Conservation (phyloP, 2,797 vertebrate species). For the Chiloscyllium punctatum region DNA sequence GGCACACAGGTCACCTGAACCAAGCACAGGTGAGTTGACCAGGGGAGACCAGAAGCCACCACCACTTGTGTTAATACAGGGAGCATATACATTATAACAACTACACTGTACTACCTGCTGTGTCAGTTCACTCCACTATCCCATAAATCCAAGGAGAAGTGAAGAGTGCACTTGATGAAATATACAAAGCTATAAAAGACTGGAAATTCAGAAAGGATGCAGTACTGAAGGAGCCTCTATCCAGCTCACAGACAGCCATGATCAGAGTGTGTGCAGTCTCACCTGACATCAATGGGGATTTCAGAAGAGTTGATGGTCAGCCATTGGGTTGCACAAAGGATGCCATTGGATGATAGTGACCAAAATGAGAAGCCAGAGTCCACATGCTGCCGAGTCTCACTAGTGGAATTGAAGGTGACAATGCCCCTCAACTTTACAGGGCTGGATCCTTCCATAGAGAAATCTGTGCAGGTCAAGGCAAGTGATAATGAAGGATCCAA, state of each 20-base stretch:
- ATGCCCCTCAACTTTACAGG: neutral
- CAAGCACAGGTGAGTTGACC: neutral
- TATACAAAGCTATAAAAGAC: too few relatives aligned
- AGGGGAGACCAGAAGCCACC: neutral
- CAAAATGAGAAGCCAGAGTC: neutral
- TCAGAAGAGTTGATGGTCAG: neutral
- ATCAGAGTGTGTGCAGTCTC: neutral
- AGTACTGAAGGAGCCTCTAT: neutral
- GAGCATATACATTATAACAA: neutral
- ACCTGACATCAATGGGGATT: neutral
- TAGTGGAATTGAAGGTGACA: neutral
- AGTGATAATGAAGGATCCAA: neutral
- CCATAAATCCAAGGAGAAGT: too few relatives aligned
- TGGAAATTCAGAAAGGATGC: neutral
- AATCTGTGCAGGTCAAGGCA: neutral
- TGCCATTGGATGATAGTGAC: neutral
- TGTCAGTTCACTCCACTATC: too few relatives aligned
- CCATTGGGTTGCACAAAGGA: neutral
- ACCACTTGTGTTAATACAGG: neutral
- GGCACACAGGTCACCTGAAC: neutral
- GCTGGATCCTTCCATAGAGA: neutral
- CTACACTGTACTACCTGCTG: neutral
- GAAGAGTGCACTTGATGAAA: too few relatives aligned
- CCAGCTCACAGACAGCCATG: neutral
- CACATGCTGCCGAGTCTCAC: neutral